phyloP scores from a whole-genome alignment of 2,113 vertebrate species.

The Siphamia tubifer region DNA sequence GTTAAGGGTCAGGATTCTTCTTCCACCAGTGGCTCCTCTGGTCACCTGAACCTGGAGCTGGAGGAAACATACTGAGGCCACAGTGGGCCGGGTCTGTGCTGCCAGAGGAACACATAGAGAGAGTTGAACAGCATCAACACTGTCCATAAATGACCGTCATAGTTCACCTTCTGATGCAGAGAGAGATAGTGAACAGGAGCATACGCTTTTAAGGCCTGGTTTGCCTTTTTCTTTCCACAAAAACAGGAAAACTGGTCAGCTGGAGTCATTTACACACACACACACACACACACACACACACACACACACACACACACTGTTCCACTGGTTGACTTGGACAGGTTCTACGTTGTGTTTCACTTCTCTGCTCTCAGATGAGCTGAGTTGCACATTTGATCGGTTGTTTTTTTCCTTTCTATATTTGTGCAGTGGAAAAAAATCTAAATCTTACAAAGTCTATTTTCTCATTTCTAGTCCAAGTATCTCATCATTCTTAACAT shows the following conservation, averaged over 20 bases:
- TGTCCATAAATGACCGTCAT: not conserved
- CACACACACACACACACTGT: not conserved
- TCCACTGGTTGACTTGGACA: not conserved
- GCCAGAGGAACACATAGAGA: not conserved
- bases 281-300: not conserved
- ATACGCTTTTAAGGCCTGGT: conserved; percentile 2
- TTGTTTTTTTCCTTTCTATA: not conserved
- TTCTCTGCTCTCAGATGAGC: not conserved
- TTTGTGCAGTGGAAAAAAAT: too few relatives aligned
- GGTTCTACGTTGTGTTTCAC: not conserved
- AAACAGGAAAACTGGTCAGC: conserved; percentile 51
- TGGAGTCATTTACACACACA: not conserved
- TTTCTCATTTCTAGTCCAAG: too few relatives aligned
- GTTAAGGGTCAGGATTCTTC: too few relatives aligned
- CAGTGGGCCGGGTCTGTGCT: not conserved
- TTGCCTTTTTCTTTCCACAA: conserved; percentile 51
- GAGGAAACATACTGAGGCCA: not conserved
- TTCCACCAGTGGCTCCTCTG: too few relatives aligned
- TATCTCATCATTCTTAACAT: too few relatives aligned
- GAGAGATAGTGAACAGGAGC: not conserved
- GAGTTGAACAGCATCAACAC: conserved; percentile 14
- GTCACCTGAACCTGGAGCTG: too few relatives aligned
- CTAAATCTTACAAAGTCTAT: too few relatives aligned
- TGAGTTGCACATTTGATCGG: not conserved
- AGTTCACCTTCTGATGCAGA: too few relatives aligned